Conservation (phyloP, 2,888 invertebrate genomes). For the Cosmia trapezina region DNA sequence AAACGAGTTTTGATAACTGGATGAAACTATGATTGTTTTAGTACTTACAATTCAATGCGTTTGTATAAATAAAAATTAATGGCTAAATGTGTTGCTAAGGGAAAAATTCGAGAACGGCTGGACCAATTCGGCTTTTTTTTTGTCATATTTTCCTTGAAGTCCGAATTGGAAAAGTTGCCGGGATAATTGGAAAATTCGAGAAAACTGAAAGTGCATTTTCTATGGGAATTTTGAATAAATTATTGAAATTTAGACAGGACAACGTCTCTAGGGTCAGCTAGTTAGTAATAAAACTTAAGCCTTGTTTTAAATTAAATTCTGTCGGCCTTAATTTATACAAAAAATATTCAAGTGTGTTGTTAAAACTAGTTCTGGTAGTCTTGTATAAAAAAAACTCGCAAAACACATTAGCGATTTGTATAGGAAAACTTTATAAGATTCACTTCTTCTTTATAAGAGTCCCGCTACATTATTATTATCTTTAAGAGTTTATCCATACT, state of each 20-base stretch:
- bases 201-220: no score
- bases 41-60: not conserved
- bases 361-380: slow-evolving; percentile 30
- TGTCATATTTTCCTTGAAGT: no score
- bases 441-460: not conserved
- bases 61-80: no score
- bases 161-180: no score
- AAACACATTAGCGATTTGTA: not conserved
- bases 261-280: no score
- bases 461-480: not conserved
- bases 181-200: no score
- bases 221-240: no score
- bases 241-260: no score
- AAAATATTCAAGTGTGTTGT: slow-evolving; percentile 13
- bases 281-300: not conserved
- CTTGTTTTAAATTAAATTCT: not conserved
- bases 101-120: no score
- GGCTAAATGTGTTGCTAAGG: no score
- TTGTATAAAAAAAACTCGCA: slow-evolving; percentile 30
- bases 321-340: slow-evolving; percentile 14
- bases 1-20: not conserved
- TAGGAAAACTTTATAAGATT: not conserved
- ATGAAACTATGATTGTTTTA: not conserved
- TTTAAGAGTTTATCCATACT: not conserved
- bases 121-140: no score